Percentiles rank a stretch among this genome's conserved stretches.
Evolutionary conservation across 2,797 vertebrate species (phyloP).

Genomic region (Phataginus tetradactyla): DNA sequence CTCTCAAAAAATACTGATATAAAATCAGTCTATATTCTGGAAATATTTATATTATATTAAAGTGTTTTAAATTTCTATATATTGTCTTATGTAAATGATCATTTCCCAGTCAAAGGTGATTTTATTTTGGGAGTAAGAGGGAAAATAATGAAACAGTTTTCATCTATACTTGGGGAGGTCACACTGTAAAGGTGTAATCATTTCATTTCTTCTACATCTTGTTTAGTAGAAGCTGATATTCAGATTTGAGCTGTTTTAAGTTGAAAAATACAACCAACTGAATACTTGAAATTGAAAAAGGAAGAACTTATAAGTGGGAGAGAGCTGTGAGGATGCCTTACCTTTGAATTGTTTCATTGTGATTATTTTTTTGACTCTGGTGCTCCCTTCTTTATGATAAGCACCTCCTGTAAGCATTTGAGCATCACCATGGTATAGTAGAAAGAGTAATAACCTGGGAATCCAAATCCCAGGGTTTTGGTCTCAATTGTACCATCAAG

Average conservation of each 20-base stretch:
- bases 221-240: constrained; percentile 21
- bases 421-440: not conserved
- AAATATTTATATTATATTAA: constrained; percentile 79
- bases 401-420: constrained; percentile 17
- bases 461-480: constrained; percentile 40
- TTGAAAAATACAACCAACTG: constrained; percentile 30
- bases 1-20: constrained; percentile 57
- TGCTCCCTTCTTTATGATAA: not conserved
- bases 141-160: constrained; percentile 33
- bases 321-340: not conserved
- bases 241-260: constrained; percentile 17
- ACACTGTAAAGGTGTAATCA: constrained; percentile 6
- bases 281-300: constrained; percentile 25
- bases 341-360: constrained; percentile 36
- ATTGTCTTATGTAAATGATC: constrained; percentile 48
- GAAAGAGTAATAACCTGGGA: not conserved
- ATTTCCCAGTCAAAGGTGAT: constrained; percentile 53
- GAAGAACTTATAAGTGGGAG: not conserved
- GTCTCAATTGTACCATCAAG: constrained; percentile 22
- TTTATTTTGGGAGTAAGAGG: not conserved
- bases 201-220: constrained; percentile 44
- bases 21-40: constrained; percentile 70
- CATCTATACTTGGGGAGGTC: not conserved
- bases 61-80: constrained; percentile 67
- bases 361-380: constrained; percentile 12